phyloP scores from a whole-genome alignment of 2,113 vertebrate genomes.

The Xyliphius kryptos region DNA sequence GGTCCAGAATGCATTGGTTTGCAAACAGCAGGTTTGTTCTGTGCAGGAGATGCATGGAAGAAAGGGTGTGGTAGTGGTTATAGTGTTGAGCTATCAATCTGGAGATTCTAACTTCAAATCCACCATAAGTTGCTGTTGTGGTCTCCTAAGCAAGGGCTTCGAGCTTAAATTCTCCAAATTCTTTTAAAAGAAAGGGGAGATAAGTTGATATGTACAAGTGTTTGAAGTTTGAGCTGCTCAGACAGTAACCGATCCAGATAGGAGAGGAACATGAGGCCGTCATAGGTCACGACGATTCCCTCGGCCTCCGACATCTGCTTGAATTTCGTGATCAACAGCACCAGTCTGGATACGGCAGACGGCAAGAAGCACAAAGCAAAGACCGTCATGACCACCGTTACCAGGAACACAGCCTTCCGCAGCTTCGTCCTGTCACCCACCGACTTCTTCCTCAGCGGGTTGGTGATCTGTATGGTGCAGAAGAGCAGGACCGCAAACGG shows the following conservation, averaged over 20 bases:
- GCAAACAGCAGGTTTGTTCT: no score
- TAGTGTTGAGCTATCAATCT: no score
- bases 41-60: no score
- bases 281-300: conserved; percentile 50
- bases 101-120: no score
- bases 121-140: no score
- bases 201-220: conserved; percentile 54
- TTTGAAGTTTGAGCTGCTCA: conserved; percentile 71
- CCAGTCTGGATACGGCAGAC: conserved; percentile 56
- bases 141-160: no score
- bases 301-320: not conserved
- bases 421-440: conserved; percentile 61
- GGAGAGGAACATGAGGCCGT: conserved; percentile 65
- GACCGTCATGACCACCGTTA: conserved; percentile 59
- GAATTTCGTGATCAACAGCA: conserved; percentile 50
- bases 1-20: no score
- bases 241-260: conserved; percentile 71
- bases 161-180: no score
- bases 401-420: conserved; percentile 54
- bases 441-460: conserved; percentile 51
- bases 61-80: no score
- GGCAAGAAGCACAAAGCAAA: conserved; percentile 65
- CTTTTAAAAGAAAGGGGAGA: conserved; percentile 49
- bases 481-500: conserved; percentile 63
- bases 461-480: conserved; percentile 59